A percentile compares a stretch with the other conserved stretches of the same genome.
phyloP scores from a whole-genome alignment of 2,113 vertebrate genomes.

The Paramisgurnus dabryanus region DNA sequence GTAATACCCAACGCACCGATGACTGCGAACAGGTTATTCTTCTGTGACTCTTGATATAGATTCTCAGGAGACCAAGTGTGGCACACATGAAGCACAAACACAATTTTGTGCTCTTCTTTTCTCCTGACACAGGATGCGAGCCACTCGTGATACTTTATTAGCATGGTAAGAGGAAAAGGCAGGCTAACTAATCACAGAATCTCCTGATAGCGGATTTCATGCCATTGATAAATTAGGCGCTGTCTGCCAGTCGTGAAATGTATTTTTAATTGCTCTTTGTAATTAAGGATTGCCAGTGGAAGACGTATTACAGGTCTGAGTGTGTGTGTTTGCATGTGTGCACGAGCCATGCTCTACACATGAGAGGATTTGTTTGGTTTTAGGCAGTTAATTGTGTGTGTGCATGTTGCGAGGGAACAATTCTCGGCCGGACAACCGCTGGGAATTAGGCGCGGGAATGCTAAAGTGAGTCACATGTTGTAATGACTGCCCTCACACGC shows the following conservation, averaged over 20 bases:
- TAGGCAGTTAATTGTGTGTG: conserved; percentile 38
- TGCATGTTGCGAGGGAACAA: conserved; percentile 9
- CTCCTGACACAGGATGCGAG: conserved; percentile 54
- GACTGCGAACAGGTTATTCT: conserved; percentile 11
- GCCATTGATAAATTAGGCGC: conserved; percentile 65
- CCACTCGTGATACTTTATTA: conserved; percentile 67
- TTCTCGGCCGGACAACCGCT: conserved; percentile 37
- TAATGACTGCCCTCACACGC: conserved; percentile 34
- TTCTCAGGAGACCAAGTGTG: conserved; percentile 18
- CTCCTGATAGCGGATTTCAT: conserved; percentile 65
- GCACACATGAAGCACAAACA: conserved; percentile 3
- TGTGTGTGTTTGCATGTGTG: background rate
- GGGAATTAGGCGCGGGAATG: conserved; percentile 34
- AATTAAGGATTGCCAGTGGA: conserved; percentile 59
- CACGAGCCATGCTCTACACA: background rate
- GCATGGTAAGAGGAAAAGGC: conserved; percentile 64
- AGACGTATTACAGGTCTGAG: conserved; percentile 52
- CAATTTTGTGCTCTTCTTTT: conserved; percentile 31
- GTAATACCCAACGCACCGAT: conserved; percentile 2
- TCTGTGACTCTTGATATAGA: conserved; percentile 30
- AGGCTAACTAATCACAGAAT: conserved; percentile 70
- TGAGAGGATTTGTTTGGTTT: conserved; percentile 43
- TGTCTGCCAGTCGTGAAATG: conserved; percentile 54
- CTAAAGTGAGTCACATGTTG: conserved; percentile 33
- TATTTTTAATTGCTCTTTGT: conserved; percentile 66